A percentile compares a stretch with the other conserved stretches of the same genome.
phyloP scores from a whole-genome alignment of 2,797 vertebrate genomes.

The Staurois parvus region DNA sequence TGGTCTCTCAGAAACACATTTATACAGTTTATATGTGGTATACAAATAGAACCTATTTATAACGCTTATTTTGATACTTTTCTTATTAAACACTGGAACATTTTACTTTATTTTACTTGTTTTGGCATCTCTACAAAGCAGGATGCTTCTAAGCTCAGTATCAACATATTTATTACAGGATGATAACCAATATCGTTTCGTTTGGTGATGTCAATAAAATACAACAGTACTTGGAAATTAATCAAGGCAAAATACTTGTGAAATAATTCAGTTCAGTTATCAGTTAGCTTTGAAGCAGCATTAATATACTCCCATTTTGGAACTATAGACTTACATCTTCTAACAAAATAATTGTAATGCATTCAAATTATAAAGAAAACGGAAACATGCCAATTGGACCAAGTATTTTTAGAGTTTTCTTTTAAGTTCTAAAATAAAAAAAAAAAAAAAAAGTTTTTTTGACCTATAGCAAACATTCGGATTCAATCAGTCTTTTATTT shows the following conservation, averaged over 20 bases:
- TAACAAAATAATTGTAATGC: not conserved
- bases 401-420: not conserved
- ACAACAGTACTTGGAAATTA: not conserved
- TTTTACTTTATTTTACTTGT: not conserved
- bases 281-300: not conserved
- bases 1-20: not conserved
- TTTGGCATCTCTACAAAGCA: constrained; percentile 23
- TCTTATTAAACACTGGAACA: not conserved
- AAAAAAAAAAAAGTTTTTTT: not conserved
- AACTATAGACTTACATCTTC: not conserved
- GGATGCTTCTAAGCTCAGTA: not conserved
- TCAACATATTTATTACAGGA: not conserved
- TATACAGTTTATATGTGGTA: not conserved
- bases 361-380: not conserved
- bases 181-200: constrained; percentile 3
- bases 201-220: constrained; percentile 28
- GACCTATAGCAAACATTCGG: not conserved
- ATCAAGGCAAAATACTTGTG: not conserved
- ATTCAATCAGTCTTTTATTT: not conserved
- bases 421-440: too few species aligned
- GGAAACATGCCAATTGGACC: not conserved
- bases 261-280: constrained; percentile 2
- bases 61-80: constrained; percentile 14
- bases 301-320: not conserved
- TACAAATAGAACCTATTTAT: not conserved